These are phyloP conservation scores for Xanthia icteritia DNA, from an alignment of 2,888 invertebrate genomes.

Conservation along the genomic window DNA sequence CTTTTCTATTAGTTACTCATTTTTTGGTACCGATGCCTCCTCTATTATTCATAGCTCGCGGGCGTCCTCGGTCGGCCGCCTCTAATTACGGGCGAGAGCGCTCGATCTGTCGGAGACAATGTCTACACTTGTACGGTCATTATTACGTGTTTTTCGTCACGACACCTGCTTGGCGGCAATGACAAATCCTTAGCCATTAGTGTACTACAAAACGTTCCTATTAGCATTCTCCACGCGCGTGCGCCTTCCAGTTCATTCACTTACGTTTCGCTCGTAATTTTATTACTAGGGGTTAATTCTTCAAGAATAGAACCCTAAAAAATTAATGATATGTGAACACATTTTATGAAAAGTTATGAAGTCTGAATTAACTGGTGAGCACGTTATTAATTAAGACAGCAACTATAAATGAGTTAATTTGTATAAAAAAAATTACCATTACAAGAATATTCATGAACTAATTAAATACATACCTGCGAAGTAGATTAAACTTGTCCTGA, in stretches of 20 bases:
- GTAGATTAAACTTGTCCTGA: slow-evolving; percentile 29
- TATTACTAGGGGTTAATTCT: slow-evolving; percentile 37
- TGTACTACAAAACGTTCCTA: slow-evolving; percentile 73
- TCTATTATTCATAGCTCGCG: slow-evolving; percentile 65
- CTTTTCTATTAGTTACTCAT: slow-evolving; percentile 1
- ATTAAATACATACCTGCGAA: slow-evolving; percentile 12
- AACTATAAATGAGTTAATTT: slow-evolving; percentile 49
- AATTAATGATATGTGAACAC: slow-evolving; percentile 38
- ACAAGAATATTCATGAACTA: slow-evolving; percentile 56
- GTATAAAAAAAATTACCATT: slow-evolving; percentile 30
- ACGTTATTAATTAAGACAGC: slow-evolving; percentile 46
- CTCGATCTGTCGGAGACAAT: slow-evolving; percentile 78
- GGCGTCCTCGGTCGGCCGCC: slow-evolving; percentile 72
- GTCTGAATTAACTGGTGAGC: slow-evolving; percentile 17
- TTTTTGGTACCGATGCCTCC: slow-evolving; percentile 33
- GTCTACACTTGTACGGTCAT: slow-evolving; percentile 81
- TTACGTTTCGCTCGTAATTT: slow-evolving; percentile 49
- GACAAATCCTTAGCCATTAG: slow-evolving; percentile 78
- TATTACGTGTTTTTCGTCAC: slow-evolving; percentile 81
- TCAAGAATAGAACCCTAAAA: slow-evolving; percentile 23
- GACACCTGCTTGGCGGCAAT: slow-evolving; percentile 81
- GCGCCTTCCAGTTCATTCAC: slow-evolving; percentile 55
- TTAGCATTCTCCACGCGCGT: slow-evolving; percentile 70
- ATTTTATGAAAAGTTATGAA: slow-evolving; percentile 22
- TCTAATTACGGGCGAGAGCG: slow-evolving; percentile 81